Base-by-base conservation (phyloP, 1,140 invertebrate genomes). In the Pentalonia nigronervosa region DNA sequence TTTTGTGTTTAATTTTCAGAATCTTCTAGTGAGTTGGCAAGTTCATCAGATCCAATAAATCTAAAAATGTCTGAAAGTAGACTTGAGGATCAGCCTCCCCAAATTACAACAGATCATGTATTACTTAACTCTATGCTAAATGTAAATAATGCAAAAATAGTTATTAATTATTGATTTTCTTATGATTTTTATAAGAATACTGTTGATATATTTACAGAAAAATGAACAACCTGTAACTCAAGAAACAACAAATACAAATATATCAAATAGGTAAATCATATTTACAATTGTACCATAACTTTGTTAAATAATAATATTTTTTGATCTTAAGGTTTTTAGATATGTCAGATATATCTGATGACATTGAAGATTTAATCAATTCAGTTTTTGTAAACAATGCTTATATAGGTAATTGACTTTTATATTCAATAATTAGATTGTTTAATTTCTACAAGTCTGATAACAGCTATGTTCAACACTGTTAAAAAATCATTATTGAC, bases 301-400 rank as follows among this genome's bases (percentile, higher is more conserved):
- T n/a, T 48, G 23, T 34, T 53, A 89, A 47, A 53, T 7, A 20
- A 23, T 87, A n/a, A 36, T 87, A 50, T 21, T 34, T 88, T 88
- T 20, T 90, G 25, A 56, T 90, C 41, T 17, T 56, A 90, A n/a
- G 48, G 23, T 90, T 90, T 90, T 41, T 88, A 20, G 50, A 89
- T 56, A 53, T 89, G 50, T 53, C 87, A 56, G n/a, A 88, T 88
- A 50, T 88, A 34, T 76, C 60, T 6, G n/a, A 88, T 34, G 48
- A 20, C 9, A 25, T 34, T 88, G 41, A 50, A 76, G 60, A 76
- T 50, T 20, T 21, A 50, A 34, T 88, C 45, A 20, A n/a, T 50
- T 34, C 86, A 14, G 48, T 50, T 48, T 87, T 87, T 7, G 7
- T 48, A 36, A n/a, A 88, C 30, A 50, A n/a, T 8, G 2, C 47